Conservation (phyloP, 1,140 invertebrate species). For the Calycopis cecrops region DNA sequence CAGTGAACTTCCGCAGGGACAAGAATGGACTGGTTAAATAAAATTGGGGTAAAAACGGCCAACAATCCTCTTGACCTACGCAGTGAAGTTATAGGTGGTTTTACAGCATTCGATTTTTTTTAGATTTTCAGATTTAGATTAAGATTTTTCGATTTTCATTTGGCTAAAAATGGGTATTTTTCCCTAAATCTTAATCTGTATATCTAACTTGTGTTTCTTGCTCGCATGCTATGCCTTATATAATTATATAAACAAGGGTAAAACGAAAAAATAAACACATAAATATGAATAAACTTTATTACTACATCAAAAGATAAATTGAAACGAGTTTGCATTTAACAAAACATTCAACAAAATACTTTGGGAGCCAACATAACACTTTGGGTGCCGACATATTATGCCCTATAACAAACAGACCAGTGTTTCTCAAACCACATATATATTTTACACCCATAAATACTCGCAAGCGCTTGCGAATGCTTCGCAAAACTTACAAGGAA, state of each 20-base stretch:
- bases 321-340: constrained; percentile 55
- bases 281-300: constrained; percentile 73
- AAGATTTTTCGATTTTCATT: no score
- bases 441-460: constrained; percentile 29
- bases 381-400: constrained; percentile 69
- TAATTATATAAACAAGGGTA: background rate
- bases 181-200: no score
- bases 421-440: constrained; percentile 65
- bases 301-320: constrained; percentile 68
- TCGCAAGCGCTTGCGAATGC: constrained; percentile 27
- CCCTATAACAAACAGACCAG: constrained; percentile 64
- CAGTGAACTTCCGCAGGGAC: no score
- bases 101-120: no score
- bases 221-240: no score
- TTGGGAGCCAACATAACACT: constrained; percentile 67
- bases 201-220: no score
- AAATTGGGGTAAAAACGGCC: no score
- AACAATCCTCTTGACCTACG: no score
- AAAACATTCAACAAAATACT: constrained; percentile 73
- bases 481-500: constrained; percentile 21
- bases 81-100: no score
- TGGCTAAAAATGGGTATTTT: no score
- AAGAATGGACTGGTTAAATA: no score
- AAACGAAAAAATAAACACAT: constrained; percentile 34
- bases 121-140: no score